Percentiles rank a stretch among this genome's conserved stretches.
Conservation (phyloP, 1,140 invertebrate genomes). For the Amyelois transitella region DNA sequence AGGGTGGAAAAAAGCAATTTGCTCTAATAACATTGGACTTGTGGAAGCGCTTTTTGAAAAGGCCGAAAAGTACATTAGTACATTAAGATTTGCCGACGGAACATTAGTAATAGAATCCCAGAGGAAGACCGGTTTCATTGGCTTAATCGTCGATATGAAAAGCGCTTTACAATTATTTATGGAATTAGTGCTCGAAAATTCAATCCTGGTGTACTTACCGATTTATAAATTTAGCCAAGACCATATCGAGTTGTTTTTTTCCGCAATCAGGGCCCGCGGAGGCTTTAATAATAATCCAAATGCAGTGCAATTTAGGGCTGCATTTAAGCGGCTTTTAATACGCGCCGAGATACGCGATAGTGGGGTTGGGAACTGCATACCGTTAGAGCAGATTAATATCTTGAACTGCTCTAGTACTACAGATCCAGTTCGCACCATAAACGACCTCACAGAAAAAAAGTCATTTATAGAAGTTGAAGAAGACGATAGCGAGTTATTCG, state of each 20-base stretch:
- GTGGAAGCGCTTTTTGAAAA: conserved; percentile 12
- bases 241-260: conserved; percentile 21
- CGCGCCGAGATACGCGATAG: conserved; percentile 6
- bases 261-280: conserved; percentile 10
- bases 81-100: conserved; percentile 10
- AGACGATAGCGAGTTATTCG: conserved; percentile 4
- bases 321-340: conserved; percentile 13
- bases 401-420: conserved; percentile 3
- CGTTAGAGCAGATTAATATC: conserved; percentile 12
- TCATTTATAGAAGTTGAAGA: not conserved
- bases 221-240: conserved; percentile 22
- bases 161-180: conserved; percentile 6
- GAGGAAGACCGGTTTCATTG: conserved; percentile 20
- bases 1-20: conserved; percentile 17
- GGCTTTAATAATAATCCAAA: conserved; percentile 24
- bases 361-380: conserved; percentile 8
- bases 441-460: not conserved
- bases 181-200: conserved; percentile 6
- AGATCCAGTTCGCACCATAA: not conserved
- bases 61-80: conserved; percentile 10
- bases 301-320: conserved; percentile 16
- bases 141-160: conserved; percentile 13
- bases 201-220: conserved; percentile 13
- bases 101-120: conserved; percentile 5
- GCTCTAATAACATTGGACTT: conserved; percentile 10